A percentile compares a stretch with the other conserved stretches of the same genome.
These are phyloP conservation scores for Euleptes europaea DNA, from an alignment of 2,113 vertebrate species.

Conservation along the genomic window DNA sequence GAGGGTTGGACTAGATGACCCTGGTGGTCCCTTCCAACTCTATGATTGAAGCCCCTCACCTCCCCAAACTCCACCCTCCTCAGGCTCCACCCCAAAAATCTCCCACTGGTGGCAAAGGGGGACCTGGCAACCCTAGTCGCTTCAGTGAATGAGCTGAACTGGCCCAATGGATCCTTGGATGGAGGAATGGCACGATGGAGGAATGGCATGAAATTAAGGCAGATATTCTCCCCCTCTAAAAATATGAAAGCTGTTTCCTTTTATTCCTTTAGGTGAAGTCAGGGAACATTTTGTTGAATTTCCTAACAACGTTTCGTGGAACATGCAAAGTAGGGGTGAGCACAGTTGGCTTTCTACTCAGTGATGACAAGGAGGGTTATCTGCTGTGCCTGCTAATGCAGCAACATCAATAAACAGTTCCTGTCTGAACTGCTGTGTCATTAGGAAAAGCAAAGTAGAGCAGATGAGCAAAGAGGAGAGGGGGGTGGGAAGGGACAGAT, in stretches of 20 bases:
- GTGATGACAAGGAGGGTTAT: constrained; percentile 38
- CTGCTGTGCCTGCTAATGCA: constrained; percentile 45
- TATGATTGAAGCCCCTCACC: too few species aligned
- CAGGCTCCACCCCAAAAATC: too few species aligned
- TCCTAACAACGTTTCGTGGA: constrained; percentile 26
- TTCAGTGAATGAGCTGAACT: background rate
- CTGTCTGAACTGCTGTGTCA: constrained; percentile 61
- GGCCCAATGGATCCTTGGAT: background rate
- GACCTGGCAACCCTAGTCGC: too few species aligned
- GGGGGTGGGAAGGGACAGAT: constrained; percentile 28
- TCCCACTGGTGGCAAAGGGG: too few species aligned
- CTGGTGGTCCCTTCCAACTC: too few species aligned
- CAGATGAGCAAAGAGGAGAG: constrained; percentile 41
- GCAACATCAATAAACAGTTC: constrained; percentile 57
- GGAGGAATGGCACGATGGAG: too few species aligned
- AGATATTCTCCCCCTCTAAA: background rate
- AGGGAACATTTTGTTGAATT: constrained; percentile 15
- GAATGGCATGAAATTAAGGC: constrained; percentile 21
- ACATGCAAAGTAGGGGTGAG: constrained; percentile 20
- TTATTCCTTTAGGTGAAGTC: background rate
- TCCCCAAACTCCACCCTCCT: too few species aligned
- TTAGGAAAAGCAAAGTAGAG: constrained; percentile 60
- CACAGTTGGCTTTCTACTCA: background rate
- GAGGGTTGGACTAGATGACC: too few species aligned
- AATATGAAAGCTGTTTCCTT: constrained; percentile 3